Percentiles rank a stretch among this genome's conserved stretches.
These are phyloP conservation scores for Drosophila funebris DNA, from an alignment of 1,140 invertebrate species.

Conservation along the genomic window DNA sequence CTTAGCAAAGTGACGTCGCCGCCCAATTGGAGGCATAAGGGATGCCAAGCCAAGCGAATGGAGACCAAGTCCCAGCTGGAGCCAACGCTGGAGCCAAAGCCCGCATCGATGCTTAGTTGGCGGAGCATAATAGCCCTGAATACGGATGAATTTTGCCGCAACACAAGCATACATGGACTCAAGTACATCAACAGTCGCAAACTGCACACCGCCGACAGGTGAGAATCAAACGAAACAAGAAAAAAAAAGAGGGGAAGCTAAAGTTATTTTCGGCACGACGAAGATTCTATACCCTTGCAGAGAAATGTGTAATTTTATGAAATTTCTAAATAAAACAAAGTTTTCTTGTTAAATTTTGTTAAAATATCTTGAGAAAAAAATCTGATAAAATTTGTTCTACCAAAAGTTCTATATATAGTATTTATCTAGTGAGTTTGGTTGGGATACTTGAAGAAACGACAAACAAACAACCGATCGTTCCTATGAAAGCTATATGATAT, in stretches of 20 bases:
- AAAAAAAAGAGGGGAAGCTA: not conserved
- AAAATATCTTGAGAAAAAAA: too few species aligned
- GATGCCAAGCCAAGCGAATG: not conserved
- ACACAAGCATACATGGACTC: constrained; percentile 71
- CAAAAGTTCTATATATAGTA: too few species aligned
- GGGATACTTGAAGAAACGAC: too few species aligned
- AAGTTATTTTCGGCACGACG: not conserved
- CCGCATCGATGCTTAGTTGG: constrained; percentile 45
- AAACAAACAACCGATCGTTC: too few species aligned
- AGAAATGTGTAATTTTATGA: too few species aligned
- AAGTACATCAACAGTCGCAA: constrained; percentile 69
- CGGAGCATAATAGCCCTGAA: constrained; percentile 53
- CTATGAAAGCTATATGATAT: too few species aligned
- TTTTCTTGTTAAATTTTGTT: too few species aligned
- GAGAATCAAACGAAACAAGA: not conserved
- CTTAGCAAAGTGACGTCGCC: constrained; percentile 6
- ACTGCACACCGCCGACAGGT: constrained; percentile 59
- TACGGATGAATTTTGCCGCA: constrained; percentile 74
- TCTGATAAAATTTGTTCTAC: too few species aligned
- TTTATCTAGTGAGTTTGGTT: too few species aligned
- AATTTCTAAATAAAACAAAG: too few species aligned
- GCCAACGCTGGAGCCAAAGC: not conserved
- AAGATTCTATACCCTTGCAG: not conserved
- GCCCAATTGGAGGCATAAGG: not conserved
- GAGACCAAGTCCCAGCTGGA: not conserved